A percentile compares a stretch with the other conserved stretches of the same genome.
These are phyloP conservation scores for Tarsius wallacei DNA, from an alignment of 2,797 vertebrate genomes.

Conservation along the genomic window DNA sequence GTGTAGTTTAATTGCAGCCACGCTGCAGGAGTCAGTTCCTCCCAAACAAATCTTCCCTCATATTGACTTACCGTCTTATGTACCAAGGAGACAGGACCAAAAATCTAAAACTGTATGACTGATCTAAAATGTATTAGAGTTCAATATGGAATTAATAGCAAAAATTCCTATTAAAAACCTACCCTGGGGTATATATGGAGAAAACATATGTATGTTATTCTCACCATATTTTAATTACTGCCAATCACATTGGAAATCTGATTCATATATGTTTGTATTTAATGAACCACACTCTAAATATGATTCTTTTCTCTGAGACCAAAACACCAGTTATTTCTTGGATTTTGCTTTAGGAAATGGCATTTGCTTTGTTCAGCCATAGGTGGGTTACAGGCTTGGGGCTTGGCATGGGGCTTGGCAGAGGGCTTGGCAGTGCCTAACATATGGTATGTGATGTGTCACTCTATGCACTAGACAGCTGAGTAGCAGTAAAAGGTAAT, in stretches of 20 bases:
- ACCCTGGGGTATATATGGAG: neutral
- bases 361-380: neutral
- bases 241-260: neutral
- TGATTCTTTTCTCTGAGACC: neutral
- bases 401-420: neutral
- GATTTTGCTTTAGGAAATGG: neutral
- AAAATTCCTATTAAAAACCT: neutral
- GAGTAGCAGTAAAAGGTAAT: neutral
- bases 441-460: neutral
- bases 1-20: neutral
- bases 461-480: neutral
- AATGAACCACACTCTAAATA: neutral
- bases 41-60: neutral
- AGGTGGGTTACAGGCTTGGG: neutral
- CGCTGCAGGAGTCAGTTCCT: neutral
- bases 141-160: neutral
- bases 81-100: neutral
- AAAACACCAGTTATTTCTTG: neutral
- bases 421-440: neutral
- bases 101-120: neutral
- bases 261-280: neutral
- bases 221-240: neutral
- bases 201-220: neutral
- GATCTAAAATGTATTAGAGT: slow-evolving; percentile 19
- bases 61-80: neutral